Base-by-base conservation (phyloP, 1,140 invertebrate genomes). In the Cydia amplana region DNA sequence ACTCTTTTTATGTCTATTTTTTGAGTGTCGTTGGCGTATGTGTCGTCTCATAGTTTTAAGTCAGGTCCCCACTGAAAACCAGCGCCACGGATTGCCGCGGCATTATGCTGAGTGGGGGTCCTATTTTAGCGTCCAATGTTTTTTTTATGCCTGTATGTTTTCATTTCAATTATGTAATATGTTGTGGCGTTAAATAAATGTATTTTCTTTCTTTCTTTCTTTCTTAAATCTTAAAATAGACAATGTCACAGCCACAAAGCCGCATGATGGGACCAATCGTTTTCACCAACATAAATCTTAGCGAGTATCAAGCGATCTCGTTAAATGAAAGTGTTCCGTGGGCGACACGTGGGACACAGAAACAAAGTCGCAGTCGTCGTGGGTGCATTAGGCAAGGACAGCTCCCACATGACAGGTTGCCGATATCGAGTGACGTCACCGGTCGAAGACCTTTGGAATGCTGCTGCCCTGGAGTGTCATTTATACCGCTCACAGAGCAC, bases 311-410 rank as follows among this genome's bases (percentile, higher is more conserved):
- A 85, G 83, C 81, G 86, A 90, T 83, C 77, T 78, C 72, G 74
- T 78, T 80, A 80, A 87, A 89, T 83, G 87, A 90, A 90, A 88
- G 87, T 89, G 83, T 79, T 83, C 32, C 43, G 86, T 90, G 83
- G 88, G 88, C 75, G 83, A 74, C 78, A 86, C 88, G 88, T 90
- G 88, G 88, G 88, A 87, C 72, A 79, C 10, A 40, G 65, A 40
- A 43, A 70, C 65, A 40, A 70, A 70, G 36, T 36, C 28, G 43
- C 79, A 73, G 70, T 81, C 75, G 87, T 90, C 75, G 87, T 90
- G 86, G 85, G 87, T 80, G 85, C 81, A 80, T 73, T 75, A 64
- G 40, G 74, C 80, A 80, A 84, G 83, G 83, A 81, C 79, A 73
- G 75, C 81, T 77, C 83, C 83, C 74, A 82, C 80, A 77, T 74